Percentiles rank a stretch among this genome's conserved stretches.
Conservation (phyloP, 1,140 invertebrate species). For the Aphis craccivora region DNA sequence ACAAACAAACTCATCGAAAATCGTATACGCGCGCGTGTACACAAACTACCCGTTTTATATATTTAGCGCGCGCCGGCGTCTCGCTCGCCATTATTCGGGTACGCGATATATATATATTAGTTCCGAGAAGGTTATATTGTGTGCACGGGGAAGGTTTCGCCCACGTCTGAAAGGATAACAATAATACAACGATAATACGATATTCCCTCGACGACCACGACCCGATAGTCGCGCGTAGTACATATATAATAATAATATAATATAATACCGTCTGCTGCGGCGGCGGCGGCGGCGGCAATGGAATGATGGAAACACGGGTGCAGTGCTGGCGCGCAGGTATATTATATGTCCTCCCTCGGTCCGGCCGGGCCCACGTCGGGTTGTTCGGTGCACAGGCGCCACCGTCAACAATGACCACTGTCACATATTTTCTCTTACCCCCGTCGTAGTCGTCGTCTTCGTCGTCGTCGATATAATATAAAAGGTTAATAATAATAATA, state of each 20-base stretch:
- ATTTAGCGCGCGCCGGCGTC: not conserved
- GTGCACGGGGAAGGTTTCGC: conserved; percentile 8
- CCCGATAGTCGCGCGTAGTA: not conserved
- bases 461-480: not conserved
- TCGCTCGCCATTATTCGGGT: not conserved
- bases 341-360: conserved; percentile 9
- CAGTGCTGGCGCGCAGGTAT: not conserved
- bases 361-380: not conserved
- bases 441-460: not conserved
- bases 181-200: not conserved
- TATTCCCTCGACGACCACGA: not conserved
- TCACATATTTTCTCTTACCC: conserved; percentile 54
- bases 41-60: not conserved
- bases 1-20: not conserved
- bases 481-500: conserved; percentile 49
- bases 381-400: conserved; percentile 28
- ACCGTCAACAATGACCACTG: conserved; percentile 57
- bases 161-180: conserved; percentile 33
- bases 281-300: not conserved
- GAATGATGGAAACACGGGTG: conserved; percentile 1
- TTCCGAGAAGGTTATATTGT: conserved; percentile 25
- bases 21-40: not conserved
- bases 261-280: not conserved
- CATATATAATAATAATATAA: conserved; percentile 10
- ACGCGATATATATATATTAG: not conserved